Percentiles rank a stretch among this genome's conserved stretches.
These are phyloP conservation scores for Geodia barretti DNA, from an alignment of 37 sponge, comb jelly and placozoan species.

Conservation along the genomic window DNA sequence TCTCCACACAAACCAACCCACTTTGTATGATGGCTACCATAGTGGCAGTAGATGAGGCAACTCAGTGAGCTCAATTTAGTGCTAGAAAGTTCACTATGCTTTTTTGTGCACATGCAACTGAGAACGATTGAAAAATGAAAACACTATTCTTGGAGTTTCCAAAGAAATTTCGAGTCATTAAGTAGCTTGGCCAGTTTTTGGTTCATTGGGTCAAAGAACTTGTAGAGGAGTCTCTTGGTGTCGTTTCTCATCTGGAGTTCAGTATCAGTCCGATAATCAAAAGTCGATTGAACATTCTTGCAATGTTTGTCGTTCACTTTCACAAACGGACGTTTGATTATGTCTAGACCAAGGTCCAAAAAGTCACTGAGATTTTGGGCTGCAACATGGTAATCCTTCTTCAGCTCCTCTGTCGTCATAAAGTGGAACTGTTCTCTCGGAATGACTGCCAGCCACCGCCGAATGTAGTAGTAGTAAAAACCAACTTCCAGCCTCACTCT, in stretches of 20 bases:
- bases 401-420: constrained; percentile 1
- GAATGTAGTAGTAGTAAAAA: not conserved
- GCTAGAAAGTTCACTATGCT: too few relatives aligned
- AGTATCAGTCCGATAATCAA: not conserved
- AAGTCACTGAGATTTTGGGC: not conserved
- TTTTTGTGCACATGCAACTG: not conserved
- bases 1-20: too few relatives aligned
- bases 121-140: not conserved
- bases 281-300: not conserved
- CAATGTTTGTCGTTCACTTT: too few relatives aligned
- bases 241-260: constrained; percentile 3
- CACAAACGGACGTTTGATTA: not conserved
- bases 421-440: constrained; percentile 6
- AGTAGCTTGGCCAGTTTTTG: not conserved
- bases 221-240: not conserved
- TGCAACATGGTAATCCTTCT: not conserved
- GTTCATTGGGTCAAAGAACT: constrained; percentile 1
- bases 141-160: not conserved
- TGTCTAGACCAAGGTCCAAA: not conserved
- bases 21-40: too few relatives aligned
- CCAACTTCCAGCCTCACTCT: constrained; percentile 3
- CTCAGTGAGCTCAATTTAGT: too few relatives aligned
- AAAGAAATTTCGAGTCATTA: not conserved
- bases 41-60: too few relatives aligned
- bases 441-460: constrained; percentile 1